These are phyloP conservation scores for Ceyx melanurus DNA, from an alignment of 2,113 vertebrate genomes.

Conservation along the genomic window DNA sequence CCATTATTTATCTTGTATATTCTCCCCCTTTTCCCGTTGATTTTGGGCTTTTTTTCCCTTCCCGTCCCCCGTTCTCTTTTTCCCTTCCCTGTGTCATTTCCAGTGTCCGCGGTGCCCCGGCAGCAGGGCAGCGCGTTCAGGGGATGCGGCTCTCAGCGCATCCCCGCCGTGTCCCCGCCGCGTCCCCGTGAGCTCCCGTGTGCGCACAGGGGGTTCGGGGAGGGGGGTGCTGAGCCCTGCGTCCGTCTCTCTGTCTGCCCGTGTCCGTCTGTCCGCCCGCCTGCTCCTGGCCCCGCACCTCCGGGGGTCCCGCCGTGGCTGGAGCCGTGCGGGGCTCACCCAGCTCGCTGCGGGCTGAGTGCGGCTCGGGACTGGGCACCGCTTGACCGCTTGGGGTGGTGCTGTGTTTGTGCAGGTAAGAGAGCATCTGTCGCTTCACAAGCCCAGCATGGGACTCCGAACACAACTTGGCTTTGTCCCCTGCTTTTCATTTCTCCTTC, in stretches of 20 bases:
- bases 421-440: not conserved
- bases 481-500: not conserved
- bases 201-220: not conserved
- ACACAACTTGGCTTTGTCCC: not conserved
- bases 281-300: not conserved
- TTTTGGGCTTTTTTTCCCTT: too few species aligned
- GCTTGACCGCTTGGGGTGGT: not conserved
- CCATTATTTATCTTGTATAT: too few species aligned
- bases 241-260: not conserved
- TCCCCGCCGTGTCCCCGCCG: not conserved
- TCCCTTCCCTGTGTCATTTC: not conserved
- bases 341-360: not conserved
- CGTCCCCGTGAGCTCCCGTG: not conserved
- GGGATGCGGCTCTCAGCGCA: not conserved
- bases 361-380: not conserved
- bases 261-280: not conserved
- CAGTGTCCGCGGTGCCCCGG: not conserved
- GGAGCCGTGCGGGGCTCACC: not conserved
- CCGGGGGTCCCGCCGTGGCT: not conserved
- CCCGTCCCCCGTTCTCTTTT: too few species aligned
- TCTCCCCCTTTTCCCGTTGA: too few species aligned
- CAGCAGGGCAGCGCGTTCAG: not conserved
- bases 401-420: constrained; percentile 59
- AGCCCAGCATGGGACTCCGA: not conserved
- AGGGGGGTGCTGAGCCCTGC: too few species aligned